Conservation (phyloP, 2,113 vertebrate genomes). For the Galemys pyrenaicus region DNA sequence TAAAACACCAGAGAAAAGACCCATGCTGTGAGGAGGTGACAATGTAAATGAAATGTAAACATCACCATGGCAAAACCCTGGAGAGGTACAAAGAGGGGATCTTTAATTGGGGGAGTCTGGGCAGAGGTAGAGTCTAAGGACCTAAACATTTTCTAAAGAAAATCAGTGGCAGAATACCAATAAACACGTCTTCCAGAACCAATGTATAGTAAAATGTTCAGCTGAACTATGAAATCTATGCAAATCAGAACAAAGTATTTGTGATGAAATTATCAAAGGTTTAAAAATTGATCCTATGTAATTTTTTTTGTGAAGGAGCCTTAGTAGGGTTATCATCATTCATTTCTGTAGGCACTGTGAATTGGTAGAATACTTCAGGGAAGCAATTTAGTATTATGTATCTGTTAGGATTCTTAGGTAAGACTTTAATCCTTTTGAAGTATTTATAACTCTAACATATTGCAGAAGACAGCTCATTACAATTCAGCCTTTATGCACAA, state of each 20-base stretch:
- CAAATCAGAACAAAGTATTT: slow-evolving; percentile 1
- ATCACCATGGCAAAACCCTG: neutral
- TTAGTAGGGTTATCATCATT: neutral
- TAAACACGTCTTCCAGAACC: neutral
- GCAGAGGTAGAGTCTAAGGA: neutral
- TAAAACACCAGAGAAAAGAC: slow-evolving; percentile 46
- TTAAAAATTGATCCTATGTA: slow-evolving; percentile 29
- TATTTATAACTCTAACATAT: slow-evolving; percentile 68
- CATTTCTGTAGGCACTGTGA: slow-evolving; percentile 26
- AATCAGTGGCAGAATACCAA: neutral
- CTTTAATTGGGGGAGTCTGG: neutral
- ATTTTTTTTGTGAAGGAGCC: neutral
- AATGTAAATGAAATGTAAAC: slow-evolving; percentile 57
- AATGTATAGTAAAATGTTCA: neutral
- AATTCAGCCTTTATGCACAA: neutral
- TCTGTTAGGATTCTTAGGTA: slow-evolving; percentile 61
- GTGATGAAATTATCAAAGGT: slow-evolving; percentile 22
- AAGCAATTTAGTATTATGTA: slow-evolving; percentile 50
- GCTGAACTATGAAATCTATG: neutral
- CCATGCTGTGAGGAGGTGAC: slow-evolving; percentile 32
- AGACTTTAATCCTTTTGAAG: slow-evolving; percentile 61
- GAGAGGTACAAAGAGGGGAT: neutral
- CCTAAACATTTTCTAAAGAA: neutral
- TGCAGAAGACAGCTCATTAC: slow-evolving; percentile 50
- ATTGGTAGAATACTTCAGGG: slow-evolving; percentile 21